A percentile compares a stretch with the other conserved stretches of the same genome.
phyloP scores from a whole-genome alignment of 64 coral and sea anemone species.

The Hydrozoanthus tunicans region DNA sequence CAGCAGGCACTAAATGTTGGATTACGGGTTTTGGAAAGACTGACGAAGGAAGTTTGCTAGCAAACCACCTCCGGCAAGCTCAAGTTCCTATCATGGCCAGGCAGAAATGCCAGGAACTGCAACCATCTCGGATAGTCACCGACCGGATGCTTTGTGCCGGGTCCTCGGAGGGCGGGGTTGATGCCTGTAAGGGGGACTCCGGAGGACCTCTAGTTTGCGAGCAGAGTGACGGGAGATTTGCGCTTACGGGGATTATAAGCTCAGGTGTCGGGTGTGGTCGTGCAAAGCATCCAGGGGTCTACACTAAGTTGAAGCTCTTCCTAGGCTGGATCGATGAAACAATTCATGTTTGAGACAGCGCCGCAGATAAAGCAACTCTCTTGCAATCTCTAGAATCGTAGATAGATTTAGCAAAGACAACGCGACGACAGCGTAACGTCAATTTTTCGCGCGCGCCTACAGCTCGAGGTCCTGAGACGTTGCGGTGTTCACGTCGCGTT shows the following conservation, averaged over 20 bases:
- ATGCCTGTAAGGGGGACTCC: constrained; percentile 35
- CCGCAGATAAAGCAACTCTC: too few relatives aligned
- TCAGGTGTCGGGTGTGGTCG: constrained; percentile 3
- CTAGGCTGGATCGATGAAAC: constrained; percentile 9
- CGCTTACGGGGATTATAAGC: constrained; percentile 2
- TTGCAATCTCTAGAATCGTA: too few relatives aligned
- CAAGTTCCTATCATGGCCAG: constrained; percentile 49
- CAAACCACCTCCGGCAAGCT: constrained; percentile 55
- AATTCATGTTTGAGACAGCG: background rate
- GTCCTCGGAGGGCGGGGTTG: constrained; percentile 51
- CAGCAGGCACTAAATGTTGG: constrained; percentile 11
- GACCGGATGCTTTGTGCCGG: constrained; percentile 74
- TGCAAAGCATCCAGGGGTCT: background rate
- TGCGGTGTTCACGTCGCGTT: too few relatives aligned
- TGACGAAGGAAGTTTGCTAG: constrained; percentile 6
- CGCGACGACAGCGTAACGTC: too few relatives aligned
- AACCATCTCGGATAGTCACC: constrained; percentile 33
- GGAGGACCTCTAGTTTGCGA: constrained; percentile 18
- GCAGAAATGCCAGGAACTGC: constrained; percentile 38
- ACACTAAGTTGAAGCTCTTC: background rate
- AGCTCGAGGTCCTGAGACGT: too few relatives aligned
- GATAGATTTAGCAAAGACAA: too few relatives aligned
- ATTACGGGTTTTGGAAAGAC: constrained; percentile 69
- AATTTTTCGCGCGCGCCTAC: too few relatives aligned
- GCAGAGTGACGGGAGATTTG: constrained; percentile 14